phyloP scores from a whole-genome alignment of 2,797 vertebrate genomes.

The Gymnoscopelus braueri region DNA sequence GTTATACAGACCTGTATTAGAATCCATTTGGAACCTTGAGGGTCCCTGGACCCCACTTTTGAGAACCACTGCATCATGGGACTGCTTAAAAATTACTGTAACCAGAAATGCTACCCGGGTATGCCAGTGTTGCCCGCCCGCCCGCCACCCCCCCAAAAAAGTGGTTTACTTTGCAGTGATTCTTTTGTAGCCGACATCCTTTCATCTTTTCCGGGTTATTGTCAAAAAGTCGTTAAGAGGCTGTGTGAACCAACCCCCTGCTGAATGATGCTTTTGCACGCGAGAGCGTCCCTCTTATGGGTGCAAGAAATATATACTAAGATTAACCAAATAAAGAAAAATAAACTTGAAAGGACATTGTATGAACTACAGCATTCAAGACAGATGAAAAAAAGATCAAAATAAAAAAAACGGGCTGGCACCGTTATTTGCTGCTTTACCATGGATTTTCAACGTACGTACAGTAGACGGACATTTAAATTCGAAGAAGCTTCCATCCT shows the following conservation, averaged over 20 bases:
- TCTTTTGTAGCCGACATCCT: slow-evolving; percentile 20
- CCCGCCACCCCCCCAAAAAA: neutral
- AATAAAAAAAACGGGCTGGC: slow-evolving; percentile 67
- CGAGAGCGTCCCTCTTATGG: slow-evolving; percentile 31
- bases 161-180: slow-evolving; percentile 60
- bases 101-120: slow-evolving; percentile 30
- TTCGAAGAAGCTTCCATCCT: slow-evolving; percentile 37
- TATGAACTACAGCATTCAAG: slow-evolving; percentile 26
- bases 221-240: slow-evolving; percentile 30
- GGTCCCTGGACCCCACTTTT: too few species aligned
- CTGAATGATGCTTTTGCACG: slow-evolving; percentile 41
- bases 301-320: slow-evolving; percentile 34
- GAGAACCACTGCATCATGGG: too few species aligned
- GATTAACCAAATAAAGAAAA: slow-evolving; percentile 52
- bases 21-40: too few species aligned
- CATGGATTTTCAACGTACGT: slow-evolving; percentile 44
- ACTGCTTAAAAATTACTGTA: slow-evolving; percentile 18
- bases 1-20: too few species aligned
- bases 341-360: slow-evolving; percentile 42
- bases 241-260: slow-evolving; percentile 31
- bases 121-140: slow-evolving; percentile 44
- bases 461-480: slow-evolving; percentile 38
- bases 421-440: slow-evolving; percentile 64
- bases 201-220: slow-evolving; percentile 47
- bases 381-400: neutral